Evolutionary conservation across 2,797 vertebrate genomes (phyloP).

Genomic region (Peromyscus aztecus): DNA sequence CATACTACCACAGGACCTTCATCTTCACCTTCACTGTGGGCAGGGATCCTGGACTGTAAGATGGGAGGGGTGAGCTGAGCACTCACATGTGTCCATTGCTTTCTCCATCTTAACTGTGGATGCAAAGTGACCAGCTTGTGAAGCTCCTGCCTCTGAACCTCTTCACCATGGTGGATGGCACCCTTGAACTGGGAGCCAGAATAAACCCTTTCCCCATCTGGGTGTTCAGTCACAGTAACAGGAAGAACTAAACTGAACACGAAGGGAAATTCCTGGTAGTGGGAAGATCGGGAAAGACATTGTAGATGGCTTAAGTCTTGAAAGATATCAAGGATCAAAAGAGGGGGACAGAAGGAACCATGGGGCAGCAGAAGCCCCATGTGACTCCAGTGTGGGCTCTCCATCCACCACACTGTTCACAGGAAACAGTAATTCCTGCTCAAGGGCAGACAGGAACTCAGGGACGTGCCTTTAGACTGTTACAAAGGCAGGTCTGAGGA

Average conservation of each 20-base stretch:
- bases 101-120: background rate
- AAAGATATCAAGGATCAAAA: background rate
- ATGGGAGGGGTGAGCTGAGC: background rate
- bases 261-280: too few species aligned
- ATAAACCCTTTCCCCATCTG: background rate
- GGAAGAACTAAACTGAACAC: background rate
- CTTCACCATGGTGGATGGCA: background rate
- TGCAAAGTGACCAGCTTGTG: background rate
- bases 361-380: rapidly evolving
- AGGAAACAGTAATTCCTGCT: background rate
- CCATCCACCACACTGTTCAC: rapidly evolving
- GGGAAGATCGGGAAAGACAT: background rate
- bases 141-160: background rate
- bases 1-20: background rate
- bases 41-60: background rate
- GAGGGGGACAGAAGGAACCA: background rate
- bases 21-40: background rate
- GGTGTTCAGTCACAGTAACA: background rate
- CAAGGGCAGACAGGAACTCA: background rate
- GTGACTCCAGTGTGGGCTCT: rapidly evolving
- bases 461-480: background rate
- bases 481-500: background rate
- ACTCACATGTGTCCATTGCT: background rate
- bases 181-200: background rate
- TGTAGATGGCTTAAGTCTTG: background rate